Evolutionary conservation across 2,797 vertebrate species (phyloP).

Genomic region (Serranus cabrilla): DNA sequence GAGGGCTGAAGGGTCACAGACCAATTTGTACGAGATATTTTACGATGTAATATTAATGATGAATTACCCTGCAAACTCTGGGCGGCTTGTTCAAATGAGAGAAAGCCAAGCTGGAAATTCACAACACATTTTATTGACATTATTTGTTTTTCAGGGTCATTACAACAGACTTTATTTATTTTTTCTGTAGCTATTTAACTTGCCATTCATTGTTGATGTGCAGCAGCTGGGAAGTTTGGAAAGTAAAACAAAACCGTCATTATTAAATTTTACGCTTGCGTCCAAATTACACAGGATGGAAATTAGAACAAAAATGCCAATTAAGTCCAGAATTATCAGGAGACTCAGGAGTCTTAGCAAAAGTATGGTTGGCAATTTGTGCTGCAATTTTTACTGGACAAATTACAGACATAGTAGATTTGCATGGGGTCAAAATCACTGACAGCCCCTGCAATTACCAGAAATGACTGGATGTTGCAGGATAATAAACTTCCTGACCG

Average conservation of each 20-base stretch:
- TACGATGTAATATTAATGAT: background rate
- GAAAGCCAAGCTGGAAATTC: background rate
- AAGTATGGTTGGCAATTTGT: slow-evolving; percentile 9
- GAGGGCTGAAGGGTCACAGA: background rate
- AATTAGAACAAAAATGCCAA: background rate
- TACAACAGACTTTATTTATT: background rate
- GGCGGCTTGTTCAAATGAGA: background rate
- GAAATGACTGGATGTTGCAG: slow-evolving; percentile 34
- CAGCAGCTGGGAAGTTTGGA: background rate
- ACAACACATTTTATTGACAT: background rate
- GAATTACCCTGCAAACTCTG: background rate
- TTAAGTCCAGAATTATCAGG: slow-evolving; percentile 19
- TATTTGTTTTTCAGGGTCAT: background rate
- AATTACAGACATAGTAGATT: slow-evolving; percentile 20
- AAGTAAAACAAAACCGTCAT: background rate
- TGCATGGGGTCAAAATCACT: slow-evolving; percentile 14
- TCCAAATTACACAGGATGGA: background rate
- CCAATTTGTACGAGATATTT: background rate
- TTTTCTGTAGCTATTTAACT: background rate
- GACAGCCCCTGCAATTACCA: slow-evolving; percentile 37
- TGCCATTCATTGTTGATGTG: background rate
- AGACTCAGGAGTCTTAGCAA: slow-evolving; percentile 18
- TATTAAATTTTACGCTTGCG: background rate
- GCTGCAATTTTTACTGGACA: slow-evolving; percentile 21
- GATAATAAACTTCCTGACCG: slow-evolving; percentile 5